A percentile compares a stretch with the other conserved stretches of the same genome.
phyloP scores from a whole-genome alignment of 2,113 vertebrate species.

The Eptesicus fuscus region DNA sequence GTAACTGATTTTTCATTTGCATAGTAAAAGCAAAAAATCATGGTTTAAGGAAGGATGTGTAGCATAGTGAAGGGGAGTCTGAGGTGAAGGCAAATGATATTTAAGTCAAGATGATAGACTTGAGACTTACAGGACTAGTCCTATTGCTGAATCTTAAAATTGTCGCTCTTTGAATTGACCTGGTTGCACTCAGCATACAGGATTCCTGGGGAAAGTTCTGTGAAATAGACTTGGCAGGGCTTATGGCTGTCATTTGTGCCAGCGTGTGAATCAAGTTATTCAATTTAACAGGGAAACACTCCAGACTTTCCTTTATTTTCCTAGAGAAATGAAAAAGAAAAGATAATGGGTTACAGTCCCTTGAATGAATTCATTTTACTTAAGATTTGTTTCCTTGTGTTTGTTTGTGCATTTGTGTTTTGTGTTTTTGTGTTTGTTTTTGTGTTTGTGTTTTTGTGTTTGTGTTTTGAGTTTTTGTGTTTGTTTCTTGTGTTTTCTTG shows the following conservation, averaged over 20 bases:
- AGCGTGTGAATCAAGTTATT: constrained; percentile 91
- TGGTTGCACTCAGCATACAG: not conserved
- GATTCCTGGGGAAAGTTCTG: constrained; percentile 58
- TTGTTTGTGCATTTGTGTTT: too few relatives aligned
- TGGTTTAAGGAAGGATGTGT: not conserved
- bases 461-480: too few relatives aligned
- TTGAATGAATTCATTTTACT: not conserved
- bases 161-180: constrained; percentile 44
- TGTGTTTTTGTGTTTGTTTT: too few relatives aligned
- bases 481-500: not conserved
- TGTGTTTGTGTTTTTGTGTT: too few relatives aligned
- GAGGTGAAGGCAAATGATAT: not conserved
- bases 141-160: constrained; percentile 60
- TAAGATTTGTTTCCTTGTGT: not conserved
- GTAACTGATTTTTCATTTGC: constrained; percentile 31
- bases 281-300: constrained; percentile 89
- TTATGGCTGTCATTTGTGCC: constrained; percentile 78
- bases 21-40: not conserved
- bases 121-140: constrained; percentile 50
- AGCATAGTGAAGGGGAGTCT: not conserved
- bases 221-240: constrained; percentile 54
- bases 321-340: constrained; percentile 75
- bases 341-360: not conserved
- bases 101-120: not conserved
- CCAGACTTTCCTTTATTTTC: constrained; percentile 93